A percentile compares a stretch with the other conserved stretches of the same genome.
phyloP scores from a whole-genome alignment of 2,888 invertebrate genomes.

The Blomia tropicalis region DNA sequence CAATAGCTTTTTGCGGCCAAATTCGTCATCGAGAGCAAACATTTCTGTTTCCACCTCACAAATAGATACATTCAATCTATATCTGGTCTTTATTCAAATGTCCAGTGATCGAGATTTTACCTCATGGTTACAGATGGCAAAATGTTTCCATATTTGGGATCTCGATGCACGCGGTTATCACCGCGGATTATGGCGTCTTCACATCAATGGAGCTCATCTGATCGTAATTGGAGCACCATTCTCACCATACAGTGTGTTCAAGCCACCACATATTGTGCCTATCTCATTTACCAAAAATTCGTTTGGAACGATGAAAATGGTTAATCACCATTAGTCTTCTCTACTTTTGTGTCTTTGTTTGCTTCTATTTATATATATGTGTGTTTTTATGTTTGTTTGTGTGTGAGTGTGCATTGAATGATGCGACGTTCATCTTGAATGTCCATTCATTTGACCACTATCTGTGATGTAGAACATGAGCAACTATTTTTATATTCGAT shows the following conservation, averaged over 20 bases:
- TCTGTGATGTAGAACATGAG: too few relatives aligned
- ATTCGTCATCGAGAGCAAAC: background rate
- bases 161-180: constrained; percentile 45
- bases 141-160: constrained; percentile 46
- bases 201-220: constrained; percentile 40
- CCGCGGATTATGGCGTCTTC: constrained; percentile 43
- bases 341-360: background rate
- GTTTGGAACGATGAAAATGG: background rate
- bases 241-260: constrained; percentile 30
- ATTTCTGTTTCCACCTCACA: background rate
- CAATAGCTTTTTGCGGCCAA: constrained; percentile 36
- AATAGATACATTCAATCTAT: constrained; percentile 30
- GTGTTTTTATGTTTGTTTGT: too few relatives aligned
- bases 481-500: too few relatives aligned
- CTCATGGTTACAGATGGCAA: constrained; percentile 43
- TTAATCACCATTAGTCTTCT: background rate
- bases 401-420: too few relatives aligned
- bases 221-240: constrained; percentile 40
- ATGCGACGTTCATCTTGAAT: too few relatives aligned
- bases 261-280: constrained; percentile 17
- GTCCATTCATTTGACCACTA: too few relatives aligned
- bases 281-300: background rate
- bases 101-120: constrained; percentile 39
- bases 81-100: constrained; percentile 43
- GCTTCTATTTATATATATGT: background rate